phyloP scores from a whole-genome alignment of 2,797 vertebrate genomes.

The Micrastur ruficollis region DNA sequence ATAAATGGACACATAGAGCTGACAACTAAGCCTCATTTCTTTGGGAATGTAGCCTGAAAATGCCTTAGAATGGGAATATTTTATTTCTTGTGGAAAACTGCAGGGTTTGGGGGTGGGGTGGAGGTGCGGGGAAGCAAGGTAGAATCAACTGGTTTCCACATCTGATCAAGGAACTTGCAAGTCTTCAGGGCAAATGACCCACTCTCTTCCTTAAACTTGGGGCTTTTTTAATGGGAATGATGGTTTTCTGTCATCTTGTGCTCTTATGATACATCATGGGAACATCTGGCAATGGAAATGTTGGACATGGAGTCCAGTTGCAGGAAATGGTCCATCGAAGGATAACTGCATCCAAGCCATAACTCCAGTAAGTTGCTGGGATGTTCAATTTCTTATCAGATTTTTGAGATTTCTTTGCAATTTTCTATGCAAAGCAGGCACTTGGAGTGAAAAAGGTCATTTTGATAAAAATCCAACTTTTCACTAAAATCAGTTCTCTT shows the following conservation, averaged over 20 bases:
- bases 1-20: background rate
- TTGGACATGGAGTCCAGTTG: background rate
- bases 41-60: background rate
- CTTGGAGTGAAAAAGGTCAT: slow-evolving; percentile 34
- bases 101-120: fast-evolving
- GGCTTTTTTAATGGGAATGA: background rate
- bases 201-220: background rate
- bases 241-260: background rate
- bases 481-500: slow-evolving; percentile 49
- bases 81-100: background rate
- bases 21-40: background rate
- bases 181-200: background rate
- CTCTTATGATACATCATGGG: background rate
- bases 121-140: background rate
- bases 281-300: background rate
- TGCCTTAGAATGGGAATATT: background rate
- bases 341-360: background rate
- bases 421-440: slow-evolving; percentile 26
- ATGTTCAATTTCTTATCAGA: background rate
- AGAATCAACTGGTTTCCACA: background rate
- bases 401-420: background rate
- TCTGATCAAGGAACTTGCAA: background rate
- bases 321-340: background rate
- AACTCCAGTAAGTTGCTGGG: background rate
- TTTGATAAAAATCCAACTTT: slow-evolving; percentile 50